A percentile compares a stretch with the other conserved stretches of the same genome.
Conservation (phyloP, 2,888 invertebrate species). For the Griposia aprilina region DNA sequence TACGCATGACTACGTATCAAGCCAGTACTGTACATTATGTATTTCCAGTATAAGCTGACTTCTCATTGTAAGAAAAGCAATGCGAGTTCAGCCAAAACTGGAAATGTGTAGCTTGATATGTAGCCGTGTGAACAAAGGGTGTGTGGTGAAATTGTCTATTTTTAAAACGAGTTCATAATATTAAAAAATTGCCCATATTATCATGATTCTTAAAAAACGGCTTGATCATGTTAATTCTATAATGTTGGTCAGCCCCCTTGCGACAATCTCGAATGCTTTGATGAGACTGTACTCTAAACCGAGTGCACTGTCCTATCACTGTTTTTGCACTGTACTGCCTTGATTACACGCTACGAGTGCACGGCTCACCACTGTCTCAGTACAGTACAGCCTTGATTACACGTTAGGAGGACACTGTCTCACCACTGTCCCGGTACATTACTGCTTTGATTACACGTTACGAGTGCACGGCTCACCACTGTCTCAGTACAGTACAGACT, state of each 20-base stretch:
- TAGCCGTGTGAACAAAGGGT: too few relatives aligned
- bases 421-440: neutral
- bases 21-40: too few relatives aligned
- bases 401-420: neutral
- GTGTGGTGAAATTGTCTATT: neutral
- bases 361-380: too few relatives aligned
- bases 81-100: too few relatives aligned
- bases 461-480: too few relatives aligned
- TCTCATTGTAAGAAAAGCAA: too few relatives aligned
- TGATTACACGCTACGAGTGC: neutral
- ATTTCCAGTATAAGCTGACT: too few relatives aligned
- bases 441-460: too few relatives aligned
- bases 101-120: too few relatives aligned
- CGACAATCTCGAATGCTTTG: neutral
- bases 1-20: neutral
- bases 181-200: neutral
- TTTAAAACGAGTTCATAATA: neutral
- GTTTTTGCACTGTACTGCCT: neutral
- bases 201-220: neutral
- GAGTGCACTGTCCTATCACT: neutral
- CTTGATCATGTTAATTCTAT: neutral
- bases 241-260: neutral
- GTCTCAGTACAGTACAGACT: too few relatives aligned
- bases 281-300: neutral
- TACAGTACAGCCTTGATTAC: neutral